A percentile compares a stretch with the other conserved stretches of the same genome.
Conservation (phyloP, 2,113 vertebrate genomes). For the Nothoprocta pentlandii region DNA sequence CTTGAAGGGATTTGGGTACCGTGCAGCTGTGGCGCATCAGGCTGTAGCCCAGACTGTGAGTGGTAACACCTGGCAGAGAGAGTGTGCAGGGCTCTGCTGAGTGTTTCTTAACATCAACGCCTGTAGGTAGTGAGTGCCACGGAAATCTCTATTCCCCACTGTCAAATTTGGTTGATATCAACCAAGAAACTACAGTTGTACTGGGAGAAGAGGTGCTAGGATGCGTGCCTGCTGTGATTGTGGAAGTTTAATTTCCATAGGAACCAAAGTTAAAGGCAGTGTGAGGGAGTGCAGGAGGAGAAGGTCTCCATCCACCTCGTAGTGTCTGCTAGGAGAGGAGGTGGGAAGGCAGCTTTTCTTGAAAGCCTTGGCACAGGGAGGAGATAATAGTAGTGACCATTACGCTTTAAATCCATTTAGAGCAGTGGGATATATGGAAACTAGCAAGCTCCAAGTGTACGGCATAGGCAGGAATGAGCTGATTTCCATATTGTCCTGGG, state of each 20-base stretch:
- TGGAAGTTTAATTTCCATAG: neutral
- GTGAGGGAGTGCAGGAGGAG: neutral
- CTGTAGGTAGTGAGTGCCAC: neutral
- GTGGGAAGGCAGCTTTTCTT: neutral
- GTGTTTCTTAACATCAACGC: neutral
- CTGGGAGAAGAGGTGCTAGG: neutral
- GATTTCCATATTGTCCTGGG: neutral
- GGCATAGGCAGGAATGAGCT: neutral
- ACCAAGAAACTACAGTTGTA: neutral
- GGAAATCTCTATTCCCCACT: neutral
- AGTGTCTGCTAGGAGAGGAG: neutral
- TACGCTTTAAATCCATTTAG: neutral
- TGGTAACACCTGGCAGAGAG: neutral
- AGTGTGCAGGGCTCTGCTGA: neutral
- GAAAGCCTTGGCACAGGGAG: neutral
- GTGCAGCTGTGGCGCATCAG: conserved; percentile 9
- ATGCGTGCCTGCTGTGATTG: neutral
- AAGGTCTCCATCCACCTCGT: neutral
- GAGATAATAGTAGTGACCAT: neutral
- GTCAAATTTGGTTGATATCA: neutral
- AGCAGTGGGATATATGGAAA: neutral
- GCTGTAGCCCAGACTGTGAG: neutral
- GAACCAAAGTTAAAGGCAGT: neutral
- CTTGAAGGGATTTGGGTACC: neutral
- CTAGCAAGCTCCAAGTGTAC: neutral